A percentile compares a stretch with the other conserved stretches of the same genome.
These are phyloP conservation scores for Tiliacea aurago DNA, from an alignment of 2,888 invertebrate species.

Conservation along the genomic window DNA sequence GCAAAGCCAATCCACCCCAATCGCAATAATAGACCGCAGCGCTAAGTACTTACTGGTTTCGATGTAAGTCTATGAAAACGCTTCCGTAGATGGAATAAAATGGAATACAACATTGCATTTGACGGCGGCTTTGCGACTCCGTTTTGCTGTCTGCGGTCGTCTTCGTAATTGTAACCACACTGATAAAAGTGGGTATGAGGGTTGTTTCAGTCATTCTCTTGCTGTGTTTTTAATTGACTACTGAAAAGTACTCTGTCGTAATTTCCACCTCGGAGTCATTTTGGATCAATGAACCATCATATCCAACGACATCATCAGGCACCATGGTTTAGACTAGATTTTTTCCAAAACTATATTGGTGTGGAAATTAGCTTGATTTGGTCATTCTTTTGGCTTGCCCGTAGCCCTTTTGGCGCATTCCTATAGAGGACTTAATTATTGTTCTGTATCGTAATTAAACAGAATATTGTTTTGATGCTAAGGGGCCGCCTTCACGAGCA, in stretches of 20 bases:
- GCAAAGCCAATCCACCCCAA: too few species aligned
- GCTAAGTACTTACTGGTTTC: neutral
- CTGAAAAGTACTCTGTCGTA: too few species aligned
- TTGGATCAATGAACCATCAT: neutral
- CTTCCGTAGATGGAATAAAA: neutral
- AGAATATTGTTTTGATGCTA: too few species aligned
- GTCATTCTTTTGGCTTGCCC: neutral
- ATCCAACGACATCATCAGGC: neutral
- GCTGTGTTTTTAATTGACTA: neutral
- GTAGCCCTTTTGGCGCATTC: neutral
- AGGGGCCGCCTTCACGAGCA: too few species aligned
- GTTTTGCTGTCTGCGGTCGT: too few species aligned
- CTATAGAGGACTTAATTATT: constrained; percentile 1
- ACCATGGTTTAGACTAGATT: neutral
- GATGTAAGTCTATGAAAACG: neutral
- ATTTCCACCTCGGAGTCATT: neutral
- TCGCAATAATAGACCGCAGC: too few species aligned
- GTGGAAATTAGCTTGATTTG: neutral
- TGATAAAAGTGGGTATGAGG: too few species aligned
- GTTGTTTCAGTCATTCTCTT: neutral
- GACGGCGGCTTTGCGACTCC: too few species aligned
- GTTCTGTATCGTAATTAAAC: neutral
- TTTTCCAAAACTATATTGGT: too few species aligned
- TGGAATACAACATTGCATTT: neutral
- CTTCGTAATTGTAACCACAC: too few species aligned